Base-by-base conservation (phyloP, 1,140 invertebrate species). In the Ladona fulva region DNA sequence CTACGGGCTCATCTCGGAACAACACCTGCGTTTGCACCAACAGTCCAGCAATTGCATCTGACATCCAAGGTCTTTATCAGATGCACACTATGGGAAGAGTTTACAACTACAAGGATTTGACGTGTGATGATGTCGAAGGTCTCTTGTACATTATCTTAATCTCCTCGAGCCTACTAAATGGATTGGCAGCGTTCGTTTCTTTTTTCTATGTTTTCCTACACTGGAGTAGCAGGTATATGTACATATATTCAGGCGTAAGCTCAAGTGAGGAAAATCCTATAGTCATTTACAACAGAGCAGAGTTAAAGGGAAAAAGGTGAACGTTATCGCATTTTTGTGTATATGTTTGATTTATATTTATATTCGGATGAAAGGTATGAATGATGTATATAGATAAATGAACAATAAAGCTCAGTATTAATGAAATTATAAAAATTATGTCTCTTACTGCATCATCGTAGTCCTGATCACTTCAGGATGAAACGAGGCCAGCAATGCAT, bases 141-240 rank as follows among this genome's bases (percentile, higher is more conserved):
- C 81, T 85, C 42, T 78, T 88, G 42, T 84, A 81, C 1, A 83
- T 87, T 37, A 82, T 88, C 0, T 80, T 88, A 10, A 85, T 87
- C 59, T 85, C 85, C 37, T 87, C 86, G 0, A 81, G 84, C 22
- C 82, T 84, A 10, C 84, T 85, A 42, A 88, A 87, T 42, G 84
- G 81, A 0, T 42, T 88, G 6, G 86, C 84, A 6, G 83, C 83
- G 0, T 74, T 87, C 24, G 73, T 88, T 0, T 84, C 86, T 0
- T 82, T 82, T 16, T 86, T 85, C 83, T 87, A 88, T 77, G 84
- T 85, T 44, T 86, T 87, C 77, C 81, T 88, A 0, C 86, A 88
- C 77, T 88, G 86, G 85, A 85, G 84, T 59, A 85, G 83, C 77
- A 82, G 84, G 19, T 84, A 85, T 76, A 80, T 82, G n/a, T 84